A percentile compares a stretch with the other conserved stretches of the same genome.
phyloP scores from a whole-genome alignment of 2,888 invertebrate genomes.

The Gortyna flavago region DNA sequence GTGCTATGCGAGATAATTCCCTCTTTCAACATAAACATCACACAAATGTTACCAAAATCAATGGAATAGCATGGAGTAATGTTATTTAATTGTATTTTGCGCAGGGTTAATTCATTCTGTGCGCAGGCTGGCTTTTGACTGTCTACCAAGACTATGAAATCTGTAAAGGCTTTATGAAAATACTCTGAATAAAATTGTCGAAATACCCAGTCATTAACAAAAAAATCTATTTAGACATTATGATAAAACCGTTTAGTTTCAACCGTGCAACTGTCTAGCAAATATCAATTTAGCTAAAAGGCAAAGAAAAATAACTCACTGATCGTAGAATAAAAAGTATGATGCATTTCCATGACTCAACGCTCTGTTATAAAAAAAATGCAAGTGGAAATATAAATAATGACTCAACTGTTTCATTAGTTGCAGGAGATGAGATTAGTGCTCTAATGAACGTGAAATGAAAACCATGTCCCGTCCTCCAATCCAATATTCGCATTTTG shows the following conservation, averaged over 20 bases:
- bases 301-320: neutral
- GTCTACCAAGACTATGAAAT: neutral
- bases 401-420: neutral
- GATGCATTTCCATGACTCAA: no score
- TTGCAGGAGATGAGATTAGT: neutral
- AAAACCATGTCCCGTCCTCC: constrained; percentile 2
- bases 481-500: neutral
- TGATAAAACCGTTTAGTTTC: neutral
- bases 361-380: neutral
- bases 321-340: neutral
- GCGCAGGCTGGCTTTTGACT: neutral
- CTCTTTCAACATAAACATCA: neutral
- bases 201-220: neutral
- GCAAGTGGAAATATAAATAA: neutral
- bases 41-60: neutral
- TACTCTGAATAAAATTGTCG: neutral
- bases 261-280: neutral
- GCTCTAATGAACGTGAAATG: constrained; percentile 9
- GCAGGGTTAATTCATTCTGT: neutral
- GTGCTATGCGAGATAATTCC: constrained; percentile 5
- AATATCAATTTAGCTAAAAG: neutral
- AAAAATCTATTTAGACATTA: neutral
- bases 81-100: neutral
- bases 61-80: neutral
- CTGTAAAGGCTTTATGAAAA: neutral